Evolutionary conservation across 2,113 vertebrate genomes (phyloP).

Genomic region (Ploceus nigricollis): DNA sequence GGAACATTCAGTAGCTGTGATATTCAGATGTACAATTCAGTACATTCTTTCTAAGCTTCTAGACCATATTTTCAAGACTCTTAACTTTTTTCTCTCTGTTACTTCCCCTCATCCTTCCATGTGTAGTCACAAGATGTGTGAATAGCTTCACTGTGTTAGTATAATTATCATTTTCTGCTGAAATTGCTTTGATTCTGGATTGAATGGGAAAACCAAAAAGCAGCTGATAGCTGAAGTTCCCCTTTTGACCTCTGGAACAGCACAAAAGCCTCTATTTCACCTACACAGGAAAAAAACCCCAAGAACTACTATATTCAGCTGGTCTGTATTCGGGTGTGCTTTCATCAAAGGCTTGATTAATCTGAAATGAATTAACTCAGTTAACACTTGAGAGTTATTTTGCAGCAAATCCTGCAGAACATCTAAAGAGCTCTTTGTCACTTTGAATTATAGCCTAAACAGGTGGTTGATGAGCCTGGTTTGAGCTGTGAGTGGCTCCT

Average conservation of each 20-base stretch:
- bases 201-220: neutral
- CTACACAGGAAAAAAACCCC: neutral
- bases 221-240: neutral
- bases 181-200: neutral
- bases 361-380: slow-evolving; percentile 30
- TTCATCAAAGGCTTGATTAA: slow-evolving; percentile 30
- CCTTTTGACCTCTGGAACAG: neutral
- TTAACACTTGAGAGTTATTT: slow-evolving; percentile 25
- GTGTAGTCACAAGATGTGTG: neutral
- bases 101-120: neutral
- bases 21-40: neutral
- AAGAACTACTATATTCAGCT: neutral
- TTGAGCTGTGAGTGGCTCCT: neutral
- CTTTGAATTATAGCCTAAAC: neutral
- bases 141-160: neutral
- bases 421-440: slow-evolving; percentile 3
- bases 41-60: neutral
- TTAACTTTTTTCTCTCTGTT: neutral
- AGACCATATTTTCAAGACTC: neutral
- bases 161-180: neutral
- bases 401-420: neutral
- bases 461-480: neutral
- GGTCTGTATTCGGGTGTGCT: neutral
- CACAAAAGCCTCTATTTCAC: neutral
- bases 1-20: neutral